Base-by-base conservation (phyloP, 2,888 invertebrate species). In the Osmoderma eremita region DNA sequence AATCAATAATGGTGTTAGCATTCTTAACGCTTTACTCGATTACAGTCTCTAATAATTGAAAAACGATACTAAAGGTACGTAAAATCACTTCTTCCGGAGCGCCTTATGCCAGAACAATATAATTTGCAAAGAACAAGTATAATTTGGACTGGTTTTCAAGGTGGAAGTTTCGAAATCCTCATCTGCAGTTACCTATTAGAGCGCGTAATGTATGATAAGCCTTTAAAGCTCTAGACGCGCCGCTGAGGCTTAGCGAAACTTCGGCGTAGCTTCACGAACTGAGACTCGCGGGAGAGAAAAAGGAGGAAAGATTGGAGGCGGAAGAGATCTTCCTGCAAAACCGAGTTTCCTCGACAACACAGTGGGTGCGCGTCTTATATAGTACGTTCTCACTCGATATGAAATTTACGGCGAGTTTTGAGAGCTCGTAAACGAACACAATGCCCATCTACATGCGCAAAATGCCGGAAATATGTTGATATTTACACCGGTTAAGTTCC, bases 181-280 rank as follows among this genome's bases (percentile, higher is more conserved):
- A 42, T 62, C 67, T 50, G 51, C 58, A 61, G 30, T 61, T 51
- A 62, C 67, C 61, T 62, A 67, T 62, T 67, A 67, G 45, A 53
- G 62, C 20, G 65, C 53, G 61, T 67, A 67, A 67, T 58, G 58
- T 67, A 67, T 67, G 67, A 63, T 67, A 67, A 67, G 62, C 67
- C 62, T 42, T 24, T 51, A 62, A 48, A 62, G 61, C 61, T 62
- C 62, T 62, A 53, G 58, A 50, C 30, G 62, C 53, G 51, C 67
- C 67, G 61, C 48, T 20, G 41, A 45, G 48, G 65, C 65, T 65
- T 65, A 56, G 48, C 45, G 36, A 65, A 65, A 42, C 48, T 65
- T 65, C 18, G 18, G 45, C 30, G 54, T 12, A 18, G 54, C 45
- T 54, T 17, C 42, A 22, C 15, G 38, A 51, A 50, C 49, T 50